Conservation (phyloP, 2,888 invertebrate genomes). For the Heteropelma amictum region DNA sequence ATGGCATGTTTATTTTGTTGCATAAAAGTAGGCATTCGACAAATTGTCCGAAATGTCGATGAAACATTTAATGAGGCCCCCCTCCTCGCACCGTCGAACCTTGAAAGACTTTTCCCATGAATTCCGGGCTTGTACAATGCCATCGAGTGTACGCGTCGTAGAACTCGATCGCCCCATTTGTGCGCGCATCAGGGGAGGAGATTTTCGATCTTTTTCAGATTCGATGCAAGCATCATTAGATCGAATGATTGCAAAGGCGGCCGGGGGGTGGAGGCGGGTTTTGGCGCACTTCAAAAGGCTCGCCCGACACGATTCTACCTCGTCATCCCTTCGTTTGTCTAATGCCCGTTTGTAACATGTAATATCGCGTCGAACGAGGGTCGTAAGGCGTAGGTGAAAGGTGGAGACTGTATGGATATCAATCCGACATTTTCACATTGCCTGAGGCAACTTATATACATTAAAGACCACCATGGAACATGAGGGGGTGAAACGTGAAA, state of each 20-base stretch:
- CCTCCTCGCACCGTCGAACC: too few species aligned
- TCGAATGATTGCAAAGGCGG: conserved; percentile 24
- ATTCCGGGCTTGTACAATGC: not conserved
- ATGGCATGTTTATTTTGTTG: too few species aligned
- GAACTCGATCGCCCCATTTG: conserved; percentile 16
- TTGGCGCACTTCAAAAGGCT: conserved; percentile 40
- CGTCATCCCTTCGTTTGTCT: conserved; percentile 45
- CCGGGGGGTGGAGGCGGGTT: conserved; percentile 4
- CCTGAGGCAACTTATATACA: conserved; percentile 29
- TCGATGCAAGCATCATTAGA: conserved; percentile 25
- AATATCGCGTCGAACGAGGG: not conserved
- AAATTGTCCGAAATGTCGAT: too few species aligned
- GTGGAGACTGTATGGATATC: conserved; percentile 33
- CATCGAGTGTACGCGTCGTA: not conserved
- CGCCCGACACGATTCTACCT: conserved; percentile 9
- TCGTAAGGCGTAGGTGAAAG: not conserved
- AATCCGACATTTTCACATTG: conserved; percentile 48
- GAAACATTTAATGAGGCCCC: too few species aligned
- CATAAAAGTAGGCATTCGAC: too few species aligned
- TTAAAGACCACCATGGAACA: not conserved
- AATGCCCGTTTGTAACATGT: conserved; percentile 17
- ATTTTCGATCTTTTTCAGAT: conserved; percentile 13
- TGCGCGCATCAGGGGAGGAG: conserved; percentile 5
- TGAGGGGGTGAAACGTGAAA: conserved; percentile 47
- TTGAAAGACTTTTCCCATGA: not conserved